Evolutionary conservation across 2,888 invertebrate species (phyloP), one percentile per base, ranked within the genome.

Genomic region (Stenoptilia bipunctidactyla): DNA sequence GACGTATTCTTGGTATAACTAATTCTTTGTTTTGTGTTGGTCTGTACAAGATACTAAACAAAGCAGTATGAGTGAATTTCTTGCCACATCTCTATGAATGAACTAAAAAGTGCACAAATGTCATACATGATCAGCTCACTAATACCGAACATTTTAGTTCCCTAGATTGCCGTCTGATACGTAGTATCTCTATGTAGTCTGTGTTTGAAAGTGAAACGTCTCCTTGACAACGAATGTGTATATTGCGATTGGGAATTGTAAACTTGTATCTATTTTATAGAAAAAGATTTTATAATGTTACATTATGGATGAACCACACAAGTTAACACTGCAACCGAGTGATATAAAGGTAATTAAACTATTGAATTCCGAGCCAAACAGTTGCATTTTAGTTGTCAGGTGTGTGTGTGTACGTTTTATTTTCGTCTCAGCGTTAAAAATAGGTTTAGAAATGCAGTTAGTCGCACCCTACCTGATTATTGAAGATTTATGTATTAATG

Each of bases 271-370:
- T 62, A 57, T 56, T 63, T n/a, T n/a, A n/a, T n/a, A n/a, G n/a
- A 42, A 54, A 64, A 64, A 67, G 59, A 66, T 68, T 65, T 61
- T 70, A 74, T 61, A 58, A 76, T 68, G 51, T 58, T 67, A 71
- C 76, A 80, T 70, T 66, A 83, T 83, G 82, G 82, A 75, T 75
- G 77, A 82, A 63, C 61, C 66, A 53, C 62, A 71, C 46, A 64
- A 67, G 53, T 50, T 53, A 53, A 48, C 57, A 48, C 52, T 62
- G 39, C 60, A 66, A 50, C 53, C 70, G 46, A 51, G 69, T 46
- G 79, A 82, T 56, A 57, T 54, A 15, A 73, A 75, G 74, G 82
- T 80, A 67, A 48, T 20, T 20, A 5, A 61, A 53, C 33, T 34
- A 27, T 13, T 2, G 20, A 14, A 38, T 36, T 33, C 33, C 36